Percentiles rank a stretch among this genome's conserved stretches.
These are phyloP conservation scores for Orchestia grillus DNA, from an alignment of 1,140 invertebrate species.

Conservation along the genomic window DNA sequence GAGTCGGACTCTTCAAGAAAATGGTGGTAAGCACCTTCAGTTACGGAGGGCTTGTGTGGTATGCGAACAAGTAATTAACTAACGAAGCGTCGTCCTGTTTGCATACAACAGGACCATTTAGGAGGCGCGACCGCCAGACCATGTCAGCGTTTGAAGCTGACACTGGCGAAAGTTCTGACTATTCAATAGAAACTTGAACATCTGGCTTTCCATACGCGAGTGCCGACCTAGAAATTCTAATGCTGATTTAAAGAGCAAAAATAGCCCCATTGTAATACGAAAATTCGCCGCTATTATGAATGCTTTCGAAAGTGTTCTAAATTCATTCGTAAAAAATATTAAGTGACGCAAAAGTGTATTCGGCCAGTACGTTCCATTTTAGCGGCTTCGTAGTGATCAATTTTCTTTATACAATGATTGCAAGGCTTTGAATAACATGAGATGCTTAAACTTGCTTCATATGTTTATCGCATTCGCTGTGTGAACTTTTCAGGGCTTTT, in stretches of 20 bases:
- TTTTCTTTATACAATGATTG: not conserved
- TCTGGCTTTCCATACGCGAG: not conserved
- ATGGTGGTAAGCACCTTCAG: not conserved
- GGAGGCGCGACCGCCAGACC: not conserved
- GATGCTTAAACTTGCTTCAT: not conserved
- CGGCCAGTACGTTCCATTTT: too few species aligned
- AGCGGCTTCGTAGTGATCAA: not conserved
- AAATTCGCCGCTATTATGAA: not conserved
- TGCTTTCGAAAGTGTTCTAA: not conserved
- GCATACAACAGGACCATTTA: not conserved
- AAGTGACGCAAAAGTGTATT: not conserved
- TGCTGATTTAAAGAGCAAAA: not conserved
- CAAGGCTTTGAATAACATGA: not conserved
- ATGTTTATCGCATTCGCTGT: not conserved
- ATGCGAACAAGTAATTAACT: conserved; percentile 9
- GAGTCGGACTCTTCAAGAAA: not conserved
- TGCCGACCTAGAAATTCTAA: not conserved
- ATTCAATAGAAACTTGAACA: not conserved
- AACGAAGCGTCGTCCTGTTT: not conserved
- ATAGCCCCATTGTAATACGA: not conserved
- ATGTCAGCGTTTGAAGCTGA: not conserved
- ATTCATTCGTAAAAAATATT: not conserved
- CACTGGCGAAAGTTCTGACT: not conserved
- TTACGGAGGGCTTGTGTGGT: not conserved
- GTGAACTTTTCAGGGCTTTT: not conserved